A percentile compares a stretch with the other conserved stretches of the same genome.
These are phyloP conservation scores for Frieseomelitta varia DNA, from an alignment of 1,140 invertebrate species.

Conservation along the genomic window DNA sequence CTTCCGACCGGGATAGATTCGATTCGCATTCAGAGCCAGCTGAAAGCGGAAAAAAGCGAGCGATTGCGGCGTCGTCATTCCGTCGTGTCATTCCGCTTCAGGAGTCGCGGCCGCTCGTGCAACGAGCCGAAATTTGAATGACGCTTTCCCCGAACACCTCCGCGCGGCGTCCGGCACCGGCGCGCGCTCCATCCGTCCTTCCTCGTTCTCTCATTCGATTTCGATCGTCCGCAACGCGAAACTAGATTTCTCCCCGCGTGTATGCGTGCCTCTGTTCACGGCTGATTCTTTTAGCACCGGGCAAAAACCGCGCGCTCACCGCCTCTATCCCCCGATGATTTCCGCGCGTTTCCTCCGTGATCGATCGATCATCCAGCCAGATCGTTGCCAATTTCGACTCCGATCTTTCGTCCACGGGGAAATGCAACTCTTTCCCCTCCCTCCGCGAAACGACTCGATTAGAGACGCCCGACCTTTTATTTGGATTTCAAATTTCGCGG, in stretches of 20 bases:
- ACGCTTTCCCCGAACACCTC: conserved; percentile 47
- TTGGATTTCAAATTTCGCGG: neutral
- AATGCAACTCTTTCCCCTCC: neutral
- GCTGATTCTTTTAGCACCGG: conserved; percentile 15
- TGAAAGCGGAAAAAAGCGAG: neutral
- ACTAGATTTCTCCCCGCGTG: conserved; percentile 31
- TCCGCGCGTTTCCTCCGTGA: neutral
- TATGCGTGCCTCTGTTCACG: neutral
- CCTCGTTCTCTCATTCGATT: conserved; percentile 39
- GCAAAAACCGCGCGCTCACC: conserved; percentile 9
- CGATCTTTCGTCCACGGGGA: neutral
- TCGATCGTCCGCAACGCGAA: conserved; percentile 35
- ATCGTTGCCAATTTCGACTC: neutral
- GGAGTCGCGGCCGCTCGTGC: conserved; percentile 25
- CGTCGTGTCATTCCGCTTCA: conserved; percentile 55
- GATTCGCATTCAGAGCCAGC: conserved; percentile 37
- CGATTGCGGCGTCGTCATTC: conserved; percentile 48
- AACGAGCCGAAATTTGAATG: conserved; percentile 56
- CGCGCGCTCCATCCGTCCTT: neutral
- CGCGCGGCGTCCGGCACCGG: no score
- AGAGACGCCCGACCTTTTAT: neutral
- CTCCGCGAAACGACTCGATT: neutral
- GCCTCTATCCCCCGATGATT: neutral
- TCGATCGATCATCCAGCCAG: conserved; percentile 7
- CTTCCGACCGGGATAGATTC: conserved; percentile 46